These are phyloP conservation scores for Zygogramma bicolorata DNA, from an alignment of 2,888 invertebrate genomes.

Conservation along the genomic window DNA sequence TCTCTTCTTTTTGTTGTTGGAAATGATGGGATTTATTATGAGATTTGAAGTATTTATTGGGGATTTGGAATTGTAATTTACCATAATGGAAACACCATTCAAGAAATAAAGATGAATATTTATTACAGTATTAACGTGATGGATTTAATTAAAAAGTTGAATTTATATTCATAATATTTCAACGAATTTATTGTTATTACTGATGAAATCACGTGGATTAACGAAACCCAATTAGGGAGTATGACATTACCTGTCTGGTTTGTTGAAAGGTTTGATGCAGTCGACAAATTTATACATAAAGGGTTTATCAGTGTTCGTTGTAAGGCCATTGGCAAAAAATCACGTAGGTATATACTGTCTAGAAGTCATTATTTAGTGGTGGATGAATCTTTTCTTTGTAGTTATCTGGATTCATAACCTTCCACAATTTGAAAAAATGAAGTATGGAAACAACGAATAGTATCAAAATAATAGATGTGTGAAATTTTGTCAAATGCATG, in stretches of 20 bases:
- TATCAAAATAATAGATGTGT: too few species aligned
- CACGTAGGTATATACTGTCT: too few species aligned
- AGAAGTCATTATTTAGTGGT: too few species aligned
- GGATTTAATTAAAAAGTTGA: conserved; percentile 58
- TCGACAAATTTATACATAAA: neutral
- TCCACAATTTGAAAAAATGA: too few species aligned
- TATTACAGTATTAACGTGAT: conserved; percentile 59
- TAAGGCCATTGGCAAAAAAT: too few species aligned
- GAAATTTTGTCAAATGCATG: too few species aligned
- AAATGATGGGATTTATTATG: conserved; percentile 61
- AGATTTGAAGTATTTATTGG: conserved; percentile 62
- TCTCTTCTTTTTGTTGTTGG: conserved; percentile 20
- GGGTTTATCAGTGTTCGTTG: neutral
- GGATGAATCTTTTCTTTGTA: too few species aligned
- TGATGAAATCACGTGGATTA: conserved; percentile 46
- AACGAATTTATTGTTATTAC: conserved; percentile 50
- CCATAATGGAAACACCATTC: conserved; percentile 57
- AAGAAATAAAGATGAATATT: conserved; percentile 61
- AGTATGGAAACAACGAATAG: too few species aligned
- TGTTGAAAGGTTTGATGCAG: conserved; percentile 10
- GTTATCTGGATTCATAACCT: too few species aligned
- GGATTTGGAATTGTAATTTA: conserved; percentile 62
- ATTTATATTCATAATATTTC: conserved; percentile 50
- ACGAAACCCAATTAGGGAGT: conserved; percentile 46
- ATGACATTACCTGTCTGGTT: conserved; percentile 30